Evolutionary conservation across 2,113 vertebrate species (phyloP), one percentile per base, ranked within the genome.

Genomic region (Hippopotamus amphibius): DNA sequence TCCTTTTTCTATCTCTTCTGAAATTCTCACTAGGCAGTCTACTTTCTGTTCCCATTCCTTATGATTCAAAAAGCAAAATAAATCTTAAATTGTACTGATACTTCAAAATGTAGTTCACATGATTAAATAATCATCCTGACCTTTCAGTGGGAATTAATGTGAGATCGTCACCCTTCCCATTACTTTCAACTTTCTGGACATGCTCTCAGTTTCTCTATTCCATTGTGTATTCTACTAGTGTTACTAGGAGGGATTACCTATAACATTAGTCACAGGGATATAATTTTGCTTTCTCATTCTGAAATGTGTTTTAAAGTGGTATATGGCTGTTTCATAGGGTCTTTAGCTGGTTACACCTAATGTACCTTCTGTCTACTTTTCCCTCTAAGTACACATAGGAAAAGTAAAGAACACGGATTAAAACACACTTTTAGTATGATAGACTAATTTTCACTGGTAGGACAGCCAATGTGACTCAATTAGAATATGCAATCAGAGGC

Each of bases 11-110:
- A 0, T 74, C 19, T 65, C 37, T 84, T 59, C 28, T 15, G n/a
- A 93, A 95, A 89, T 95, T 91, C 59, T 71, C 61, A 37, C 28
- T 77, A 7, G 7, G 14, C 16, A 48, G 16, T 53, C 43, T 12
- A 59, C 41, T 90, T 76, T 94, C 50, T 84, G 30, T 69, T 72
- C 16, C 22, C 7, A 48, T 86, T 61, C 26, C 21, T 9, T 65
- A 33, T 55, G 46, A 94, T 63, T 86, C 19, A 71, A 48, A 65
- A 80, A 93, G n/a, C 8, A 97, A 95, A 96, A 65, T 71, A 26
- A 97, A 69, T 43, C 55, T 63, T 57, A 50, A 55, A 5, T 79
- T 86, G 3, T n/a, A 79, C 68, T n/a, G 28, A 53, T 69, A 53
- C 21, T 82, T 93, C 24, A 74, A 86, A 89, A 55, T 86, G 17